These are phyloP conservation scores for Plebejus argus DNA, from an alignment of 2,888 invertebrate genomes.

Conservation along the genomic window DNA sequence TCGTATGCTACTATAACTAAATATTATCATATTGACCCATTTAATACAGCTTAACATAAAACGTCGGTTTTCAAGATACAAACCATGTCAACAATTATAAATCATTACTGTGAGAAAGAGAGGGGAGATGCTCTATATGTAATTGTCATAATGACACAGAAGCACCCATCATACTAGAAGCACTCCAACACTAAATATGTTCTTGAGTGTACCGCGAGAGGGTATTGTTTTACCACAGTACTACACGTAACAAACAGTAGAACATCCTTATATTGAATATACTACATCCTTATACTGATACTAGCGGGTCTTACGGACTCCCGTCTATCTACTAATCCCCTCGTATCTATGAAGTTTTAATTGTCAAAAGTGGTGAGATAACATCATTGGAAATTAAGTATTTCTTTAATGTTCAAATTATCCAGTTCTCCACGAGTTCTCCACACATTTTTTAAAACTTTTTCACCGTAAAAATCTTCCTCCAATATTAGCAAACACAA, in stretches of 20 bases:
- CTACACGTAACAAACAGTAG: not conserved
- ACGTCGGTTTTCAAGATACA: not conserved
- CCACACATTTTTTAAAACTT: no score
- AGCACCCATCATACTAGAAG: constrained; percentile 25
- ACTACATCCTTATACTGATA: no score
- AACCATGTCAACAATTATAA: not conserved
- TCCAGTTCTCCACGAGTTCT: no score
- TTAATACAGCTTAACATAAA: not conserved
- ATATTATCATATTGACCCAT: not conserved
- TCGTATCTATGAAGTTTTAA: no score
- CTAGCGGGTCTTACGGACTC: no score
- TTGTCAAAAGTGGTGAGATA: no score
- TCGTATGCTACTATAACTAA: not conserved
- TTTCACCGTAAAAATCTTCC: no score
- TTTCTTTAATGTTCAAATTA: no score
- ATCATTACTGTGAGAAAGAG: not conserved
- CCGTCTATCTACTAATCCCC: no score
- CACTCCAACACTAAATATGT: constrained; percentile 25
- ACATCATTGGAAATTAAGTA: no score
- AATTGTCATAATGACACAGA: constrained; percentile 17
- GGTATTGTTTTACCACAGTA: not conserved
- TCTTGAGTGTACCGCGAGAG: not conserved
- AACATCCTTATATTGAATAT: not conserved
- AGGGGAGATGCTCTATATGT: constrained; percentile 9
- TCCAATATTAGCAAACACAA: no score